phyloP scores from a whole-genome alignment of 2,113 vertebrate species.

The Tragelaphus buxtoni region DNA sequence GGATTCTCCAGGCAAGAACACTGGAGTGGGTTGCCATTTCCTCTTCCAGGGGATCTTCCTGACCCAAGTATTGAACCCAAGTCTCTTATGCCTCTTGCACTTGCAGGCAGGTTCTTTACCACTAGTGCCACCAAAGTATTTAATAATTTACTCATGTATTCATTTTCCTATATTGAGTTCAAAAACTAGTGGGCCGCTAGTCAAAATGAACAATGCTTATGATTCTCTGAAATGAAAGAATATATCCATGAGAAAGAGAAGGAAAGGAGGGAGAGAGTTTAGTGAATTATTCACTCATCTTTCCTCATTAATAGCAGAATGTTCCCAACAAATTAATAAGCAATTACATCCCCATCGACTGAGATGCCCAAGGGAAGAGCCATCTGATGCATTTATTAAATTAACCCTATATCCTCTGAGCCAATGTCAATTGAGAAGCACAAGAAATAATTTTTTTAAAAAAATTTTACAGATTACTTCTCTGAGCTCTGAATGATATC shows the following conservation, averaged over 20 bases:
- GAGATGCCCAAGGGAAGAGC: neutral
- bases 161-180: conserved; percentile 10
- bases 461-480: neutral
- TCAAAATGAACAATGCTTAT: neutral
- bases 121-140: neutral
- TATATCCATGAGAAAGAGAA: neutral
- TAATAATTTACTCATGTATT: neutral
- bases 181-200: neutral
- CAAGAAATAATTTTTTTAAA: neutral
- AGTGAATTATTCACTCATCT: neutral
- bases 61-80: neutral
- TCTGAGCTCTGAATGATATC: neutral
- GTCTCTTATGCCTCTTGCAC: neutral
- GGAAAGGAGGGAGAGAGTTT: neutral
- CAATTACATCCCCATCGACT: neutral
- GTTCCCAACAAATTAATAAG: conserved; percentile 24
- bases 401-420: neutral
- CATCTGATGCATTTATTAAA: neutral
- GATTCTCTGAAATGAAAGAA: neutral
- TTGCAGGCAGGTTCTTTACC: neutral
- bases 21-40: neutral
- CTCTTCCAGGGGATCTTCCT: neutral
- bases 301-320: neutral
- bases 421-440: neutral
- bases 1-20: neutral